Evolutionary conservation across 2,113 vertebrate species (phyloP).

Genomic region (Herpailurus yagouaroundi): DNA sequence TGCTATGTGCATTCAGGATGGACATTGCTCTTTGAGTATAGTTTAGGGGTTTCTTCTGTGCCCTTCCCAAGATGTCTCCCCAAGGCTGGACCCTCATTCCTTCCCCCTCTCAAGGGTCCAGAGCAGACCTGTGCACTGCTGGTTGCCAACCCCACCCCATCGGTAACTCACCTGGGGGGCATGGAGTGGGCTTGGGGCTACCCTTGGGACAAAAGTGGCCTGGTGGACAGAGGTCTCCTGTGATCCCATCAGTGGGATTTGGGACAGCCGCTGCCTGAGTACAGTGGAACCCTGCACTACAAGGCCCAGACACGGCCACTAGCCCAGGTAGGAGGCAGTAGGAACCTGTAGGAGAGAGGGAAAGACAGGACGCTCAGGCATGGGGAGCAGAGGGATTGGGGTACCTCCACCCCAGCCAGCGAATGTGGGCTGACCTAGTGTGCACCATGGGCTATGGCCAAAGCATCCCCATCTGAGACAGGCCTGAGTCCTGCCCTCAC

Average conservation of each 20-base stretch:
- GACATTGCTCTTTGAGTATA: not conserved
- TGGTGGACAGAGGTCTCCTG: constrained; percentile 90
- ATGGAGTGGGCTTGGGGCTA: constrained; percentile 78
- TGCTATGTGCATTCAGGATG: accelerated
- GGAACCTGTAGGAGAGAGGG: constrained; percentile 77
- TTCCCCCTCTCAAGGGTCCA: not conserved
- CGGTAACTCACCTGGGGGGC: constrained; percentile 76
- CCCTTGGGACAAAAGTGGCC: constrained; percentile 89
- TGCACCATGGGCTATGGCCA: not conserved
- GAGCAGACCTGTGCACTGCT: not conserved
- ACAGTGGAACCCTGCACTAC: constrained; percentile 91
- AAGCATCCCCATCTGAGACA: not conserved
- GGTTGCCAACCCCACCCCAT: not conserved
- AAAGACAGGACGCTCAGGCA: not conserved
- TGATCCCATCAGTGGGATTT: constrained; percentile 86
- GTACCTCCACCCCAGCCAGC: accelerated
- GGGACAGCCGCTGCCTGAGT: constrained; percentile 81
- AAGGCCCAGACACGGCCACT: constrained; percentile 88
- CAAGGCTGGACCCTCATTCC: too few species aligned
- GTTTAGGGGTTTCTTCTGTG: not conserved
- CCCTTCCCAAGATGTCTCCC: not conserved
- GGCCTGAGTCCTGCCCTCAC: not conserved
- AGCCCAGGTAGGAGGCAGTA: constrained; percentile 90
- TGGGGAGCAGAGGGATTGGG: not conserved
- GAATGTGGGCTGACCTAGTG: not conserved